phyloP scores from a whole-genome alignment of 2,888 invertebrate genomes.

The Nemurella pictetii region DNA sequence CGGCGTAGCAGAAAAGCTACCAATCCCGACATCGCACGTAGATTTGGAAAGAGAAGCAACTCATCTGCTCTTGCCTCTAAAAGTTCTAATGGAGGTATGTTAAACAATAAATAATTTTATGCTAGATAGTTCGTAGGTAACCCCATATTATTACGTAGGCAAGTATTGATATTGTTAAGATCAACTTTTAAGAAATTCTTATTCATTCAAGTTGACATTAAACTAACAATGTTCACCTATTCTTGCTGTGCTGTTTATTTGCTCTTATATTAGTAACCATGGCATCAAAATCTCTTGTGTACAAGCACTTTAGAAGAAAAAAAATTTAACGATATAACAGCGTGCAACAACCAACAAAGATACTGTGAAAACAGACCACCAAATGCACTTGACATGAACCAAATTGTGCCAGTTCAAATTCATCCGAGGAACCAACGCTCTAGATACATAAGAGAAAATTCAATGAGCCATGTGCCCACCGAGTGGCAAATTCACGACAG shows the following conservation, averaged over 20 bases:
- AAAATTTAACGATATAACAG: too few relatives aligned
- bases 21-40: conserved; percentile 28
- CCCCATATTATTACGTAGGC: too few relatives aligned
- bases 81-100: conserved; percentile 64
- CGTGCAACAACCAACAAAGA: neutral
- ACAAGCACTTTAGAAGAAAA: too few relatives aligned
- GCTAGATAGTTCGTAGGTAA: neutral
- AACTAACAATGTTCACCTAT: neutral
- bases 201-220: too few relatives aligned
- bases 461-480: neutral
- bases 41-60: conserved; percentile 51
- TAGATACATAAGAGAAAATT: neutral
- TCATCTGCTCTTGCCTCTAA: conserved; percentile 66
- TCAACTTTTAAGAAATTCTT: too few relatives aligned
- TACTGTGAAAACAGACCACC: neutral
- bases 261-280: neutral
- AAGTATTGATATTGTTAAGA: too few relatives aligned
- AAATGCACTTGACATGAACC: neutral
- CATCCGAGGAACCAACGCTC: neutral
- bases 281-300: neutral
- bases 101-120: neutral
- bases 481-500: neutral
- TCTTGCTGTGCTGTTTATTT: neutral
- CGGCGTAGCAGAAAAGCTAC: conserved; percentile 65
- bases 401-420: neutral